These are phyloP conservation scores for Drosophila parvula DNA, from an alignment of 1,140 invertebrate genomes.

Conservation along the genomic window DNA sequence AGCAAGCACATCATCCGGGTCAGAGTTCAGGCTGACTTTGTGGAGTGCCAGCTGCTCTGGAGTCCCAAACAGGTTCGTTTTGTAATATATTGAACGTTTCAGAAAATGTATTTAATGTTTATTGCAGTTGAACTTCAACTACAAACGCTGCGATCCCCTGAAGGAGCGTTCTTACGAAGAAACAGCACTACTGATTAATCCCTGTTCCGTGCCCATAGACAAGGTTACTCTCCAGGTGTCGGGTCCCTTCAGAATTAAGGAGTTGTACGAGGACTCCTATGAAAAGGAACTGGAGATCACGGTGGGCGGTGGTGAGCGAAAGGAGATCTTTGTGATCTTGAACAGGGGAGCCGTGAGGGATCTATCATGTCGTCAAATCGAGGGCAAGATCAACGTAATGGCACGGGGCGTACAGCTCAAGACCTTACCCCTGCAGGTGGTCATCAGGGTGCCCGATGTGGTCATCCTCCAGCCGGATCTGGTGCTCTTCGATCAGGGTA, in stretches of 20 bases:
- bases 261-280: conserved; percentile 58
- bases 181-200: conserved; percentile 40
- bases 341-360: conserved; percentile 45
- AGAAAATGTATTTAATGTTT: not conserved
- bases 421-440: conserved; percentile 24
- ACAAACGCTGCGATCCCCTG: conserved; percentile 50
- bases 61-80: conserved; percentile 25
- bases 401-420: conserved; percentile 37
- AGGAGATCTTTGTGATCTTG: conserved; percentile 62
- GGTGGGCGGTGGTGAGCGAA: conserved; percentile 35
- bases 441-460: conserved; percentile 54
- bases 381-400: conserved; percentile 57
- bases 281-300: conserved; percentile 37
- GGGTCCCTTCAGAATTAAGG: conserved; percentile 72
- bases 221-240: conserved; percentile 40
- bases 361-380: conserved; percentile 41
- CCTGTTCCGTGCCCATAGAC: conserved; percentile 7
- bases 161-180: conserved; percentile 51
- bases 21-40: conserved; percentile 44
- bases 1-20: conserved; percentile 58
- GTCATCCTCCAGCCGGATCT: conserved; percentile 57
- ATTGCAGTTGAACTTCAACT: conserved; percentile 47
- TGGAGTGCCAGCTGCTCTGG: conserved; percentile 56
- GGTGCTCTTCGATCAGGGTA: conserved; percentile 58
- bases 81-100: not conserved